Conservation (phyloP, 2,797 vertebrate species). For the Chanos chanos region DNA sequence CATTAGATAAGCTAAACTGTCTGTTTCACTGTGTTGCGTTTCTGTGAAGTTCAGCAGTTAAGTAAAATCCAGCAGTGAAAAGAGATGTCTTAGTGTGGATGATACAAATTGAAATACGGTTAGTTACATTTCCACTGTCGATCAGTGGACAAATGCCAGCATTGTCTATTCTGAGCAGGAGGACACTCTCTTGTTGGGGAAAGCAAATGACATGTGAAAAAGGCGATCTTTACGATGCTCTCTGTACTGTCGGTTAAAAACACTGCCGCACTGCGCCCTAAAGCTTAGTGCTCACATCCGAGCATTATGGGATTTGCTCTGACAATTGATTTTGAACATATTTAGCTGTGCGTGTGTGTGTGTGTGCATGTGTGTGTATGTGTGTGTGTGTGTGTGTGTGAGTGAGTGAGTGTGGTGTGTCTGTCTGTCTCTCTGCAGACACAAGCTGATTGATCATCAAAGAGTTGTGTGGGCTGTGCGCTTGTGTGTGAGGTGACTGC, state of each 20-base stretch:
- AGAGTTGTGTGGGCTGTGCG: slow-evolving; percentile 8
- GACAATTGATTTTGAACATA: slow-evolving; percentile 14
- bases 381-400: neutral
- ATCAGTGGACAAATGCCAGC: too few species aligned
- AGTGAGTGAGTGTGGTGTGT: neutral
- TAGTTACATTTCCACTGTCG: neutral
- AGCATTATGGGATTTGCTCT: neutral
- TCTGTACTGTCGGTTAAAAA: slow-evolving; percentile 4
- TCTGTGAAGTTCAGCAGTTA: neutral
- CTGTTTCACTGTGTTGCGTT: neutral
- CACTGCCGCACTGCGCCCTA: neutral
- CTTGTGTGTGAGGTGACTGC: slow-evolving; percentile 40
- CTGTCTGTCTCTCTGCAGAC: neutral
- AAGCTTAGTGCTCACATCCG: neutral
- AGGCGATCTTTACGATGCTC: too few species aligned
- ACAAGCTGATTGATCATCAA: slow-evolving; percentile 19
- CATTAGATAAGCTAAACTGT: slow-evolving; percentile 1
- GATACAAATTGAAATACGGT: too few species aligned
- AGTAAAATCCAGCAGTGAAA: neutral
- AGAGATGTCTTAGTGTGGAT: neutral
- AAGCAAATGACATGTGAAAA: too few species aligned
- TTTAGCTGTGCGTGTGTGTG: slow-evolving; percentile 1
- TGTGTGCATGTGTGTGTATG: too few species aligned
- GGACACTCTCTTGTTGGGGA: too few species aligned
- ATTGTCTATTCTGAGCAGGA: too few species aligned